Conservation (phyloP, 2,113 vertebrate genomes). For the Amazona vittata region DNA sequence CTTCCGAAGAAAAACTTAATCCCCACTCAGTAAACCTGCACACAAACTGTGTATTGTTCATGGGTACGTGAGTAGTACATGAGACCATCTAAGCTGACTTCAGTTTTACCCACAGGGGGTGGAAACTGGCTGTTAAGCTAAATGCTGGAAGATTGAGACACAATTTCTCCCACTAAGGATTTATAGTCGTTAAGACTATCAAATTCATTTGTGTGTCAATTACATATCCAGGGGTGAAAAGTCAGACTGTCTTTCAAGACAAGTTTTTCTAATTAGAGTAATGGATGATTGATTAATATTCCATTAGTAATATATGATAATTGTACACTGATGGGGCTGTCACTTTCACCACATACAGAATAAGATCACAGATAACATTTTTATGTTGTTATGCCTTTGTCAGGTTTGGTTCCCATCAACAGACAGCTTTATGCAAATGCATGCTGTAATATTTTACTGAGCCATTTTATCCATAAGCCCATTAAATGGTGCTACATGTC, state of each 20-base stretch:
- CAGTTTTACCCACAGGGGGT: not conserved
- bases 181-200: not conserved
- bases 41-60: not conserved
- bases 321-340: not conserved
- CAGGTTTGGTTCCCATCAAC: not conserved
- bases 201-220: conserved; percentile 2
- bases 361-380: not conserved
- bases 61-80: not conserved
- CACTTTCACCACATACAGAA: not conserved
- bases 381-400: not conserved
- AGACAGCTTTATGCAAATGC: not conserved
- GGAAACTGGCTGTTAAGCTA: not conserved
- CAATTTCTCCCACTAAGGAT: not conserved
- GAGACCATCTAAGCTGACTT: not conserved
- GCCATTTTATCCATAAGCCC: not conserved
- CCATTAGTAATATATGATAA: conserved; percentile 18
- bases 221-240: conserved; percentile 41
- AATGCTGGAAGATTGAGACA: not conserved
- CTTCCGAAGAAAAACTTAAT: not conserved
- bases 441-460: not conserved
- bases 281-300: conserved; percentile 38
- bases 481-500: not conserved
- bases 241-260: conserved; percentile 13
- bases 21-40: not conserved
- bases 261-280: conserved; percentile 29